A percentile compares a stretch with the other conserved stretches of the same genome.
phyloP scores from a whole-genome alignment of 2,888 invertebrate species.

The Fragum whitleyi region DNA sequence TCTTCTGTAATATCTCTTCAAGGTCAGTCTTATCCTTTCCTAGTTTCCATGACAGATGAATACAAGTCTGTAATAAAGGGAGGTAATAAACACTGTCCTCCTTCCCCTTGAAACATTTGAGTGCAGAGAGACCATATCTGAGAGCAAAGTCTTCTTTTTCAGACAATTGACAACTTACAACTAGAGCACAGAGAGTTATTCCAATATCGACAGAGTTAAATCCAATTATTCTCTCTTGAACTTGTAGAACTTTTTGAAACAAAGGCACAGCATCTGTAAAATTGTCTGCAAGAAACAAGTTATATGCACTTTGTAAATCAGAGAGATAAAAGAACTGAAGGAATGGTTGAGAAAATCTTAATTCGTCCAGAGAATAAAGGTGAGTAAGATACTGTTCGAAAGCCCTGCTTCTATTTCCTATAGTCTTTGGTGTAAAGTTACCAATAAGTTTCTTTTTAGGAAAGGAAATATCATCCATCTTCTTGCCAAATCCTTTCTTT shows the following conservation, averaged over 20 bases:
- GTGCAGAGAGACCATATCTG: slow-evolving; percentile 81
- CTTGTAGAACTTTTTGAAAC: slow-evolving; percentile 81
- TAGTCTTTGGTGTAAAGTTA: slow-evolving; percentile 85
- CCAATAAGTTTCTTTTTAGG: slow-evolving; percentile 84
- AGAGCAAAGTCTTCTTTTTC: slow-evolving; percentile 79
- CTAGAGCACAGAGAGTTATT: slow-evolving; percentile 81
- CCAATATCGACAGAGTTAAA: slow-evolving; percentile 76
- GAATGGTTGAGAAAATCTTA: slow-evolving; percentile 82
- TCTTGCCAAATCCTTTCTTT: slow-evolving; percentile 77
- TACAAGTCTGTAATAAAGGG: slow-evolving; percentile 80
- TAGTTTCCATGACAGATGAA: slow-evolving; percentile 82
- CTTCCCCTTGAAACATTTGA: slow-evolving; percentile 72
- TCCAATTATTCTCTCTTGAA: slow-evolving; percentile 83
- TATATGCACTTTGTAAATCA: slow-evolving; percentile 80
- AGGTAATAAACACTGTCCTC: slow-evolving; percentile 77
- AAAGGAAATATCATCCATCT: slow-evolving; percentile 82
- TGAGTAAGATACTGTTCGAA: slow-evolving; percentile 85
- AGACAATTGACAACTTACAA: slow-evolving; percentile 77
- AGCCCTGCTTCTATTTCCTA: slow-evolving; percentile 83
- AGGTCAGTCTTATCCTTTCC: slow-evolving; percentile 83
- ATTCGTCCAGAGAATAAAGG: slow-evolving; percentile 79
- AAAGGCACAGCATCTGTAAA: slow-evolving; percentile 80
- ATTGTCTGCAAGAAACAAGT: slow-evolving; percentile 74
- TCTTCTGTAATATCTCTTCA: slow-evolving; percentile 69
- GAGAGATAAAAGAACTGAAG: slow-evolving; percentile 82